phyloP scores from a whole-genome alignment of 2,888 invertebrate species.

The Lucinisca nassula region DNA sequence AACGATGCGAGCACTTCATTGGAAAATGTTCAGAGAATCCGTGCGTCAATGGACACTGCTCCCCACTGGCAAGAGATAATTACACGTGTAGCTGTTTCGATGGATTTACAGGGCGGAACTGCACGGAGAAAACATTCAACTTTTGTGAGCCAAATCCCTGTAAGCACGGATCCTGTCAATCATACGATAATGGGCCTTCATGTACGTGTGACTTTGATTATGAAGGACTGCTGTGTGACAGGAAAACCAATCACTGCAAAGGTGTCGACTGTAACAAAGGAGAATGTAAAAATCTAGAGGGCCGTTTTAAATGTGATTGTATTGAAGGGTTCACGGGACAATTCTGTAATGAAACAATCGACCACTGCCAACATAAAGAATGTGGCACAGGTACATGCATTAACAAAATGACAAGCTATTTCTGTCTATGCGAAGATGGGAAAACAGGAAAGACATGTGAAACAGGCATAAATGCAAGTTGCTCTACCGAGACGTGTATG shows the following conservation, averaged over 20 bases:
- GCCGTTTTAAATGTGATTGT: constrained; percentile 45
- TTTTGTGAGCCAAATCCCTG: constrained; percentile 65
- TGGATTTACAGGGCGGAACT: constrained; percentile 61
- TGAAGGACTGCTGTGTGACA: constrained; percentile 48
- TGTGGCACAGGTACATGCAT: constrained; percentile 56
- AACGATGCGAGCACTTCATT: constrained; percentile 57
- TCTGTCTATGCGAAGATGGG: constrained; percentile 49
- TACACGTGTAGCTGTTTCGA: constrained; percentile 66
- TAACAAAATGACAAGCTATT: constrained; percentile 48
- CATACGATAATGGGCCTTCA: constrained; percentile 33
- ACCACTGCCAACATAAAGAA: constrained; percentile 47
- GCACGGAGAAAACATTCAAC: constrained; percentile 47
- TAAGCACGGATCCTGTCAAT: constrained; percentile 58
- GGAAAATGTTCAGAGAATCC: constrained; percentile 30
- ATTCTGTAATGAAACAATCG: constrained; percentile 48
- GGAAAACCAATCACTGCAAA: constrained; percentile 43
- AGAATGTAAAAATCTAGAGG: constrained; percentile 47
- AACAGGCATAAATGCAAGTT: background rate
- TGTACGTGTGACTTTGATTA: constrained; percentile 52
- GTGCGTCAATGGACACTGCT: constrained; percentile 19
- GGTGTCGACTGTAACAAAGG: constrained; percentile 61
- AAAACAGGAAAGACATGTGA: constrained; percentile 40
- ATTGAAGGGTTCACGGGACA: constrained; percentile 39
- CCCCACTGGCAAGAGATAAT: constrained; percentile 14
- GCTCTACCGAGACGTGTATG: constrained; percentile 5